These are phyloP conservation scores for Alaudala cheleensis DNA, from an alignment of 2,113 vertebrate species.

Conservation along the genomic window DNA sequence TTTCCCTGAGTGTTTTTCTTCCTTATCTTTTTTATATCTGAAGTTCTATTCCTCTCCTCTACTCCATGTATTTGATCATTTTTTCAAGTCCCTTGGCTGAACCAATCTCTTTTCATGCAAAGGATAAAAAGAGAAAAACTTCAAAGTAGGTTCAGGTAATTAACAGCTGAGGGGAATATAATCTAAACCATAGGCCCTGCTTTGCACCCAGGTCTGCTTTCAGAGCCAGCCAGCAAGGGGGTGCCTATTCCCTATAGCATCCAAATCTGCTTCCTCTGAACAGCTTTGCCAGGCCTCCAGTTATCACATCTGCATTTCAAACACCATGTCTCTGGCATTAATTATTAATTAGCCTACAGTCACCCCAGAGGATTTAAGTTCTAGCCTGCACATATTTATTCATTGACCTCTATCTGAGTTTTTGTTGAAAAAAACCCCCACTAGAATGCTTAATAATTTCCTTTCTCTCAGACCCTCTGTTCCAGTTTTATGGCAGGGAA, in stretches of 20 bases:
- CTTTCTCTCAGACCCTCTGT: conserved; percentile 75
- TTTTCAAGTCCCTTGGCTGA: too few relatives aligned
- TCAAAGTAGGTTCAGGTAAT: conserved; percentile 91
- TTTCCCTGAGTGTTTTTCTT: too few relatives aligned
- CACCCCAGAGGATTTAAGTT: conserved; percentile 94
- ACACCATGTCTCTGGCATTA: conserved; percentile 97
- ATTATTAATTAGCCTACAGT: conserved; percentile 99
- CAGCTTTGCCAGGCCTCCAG: conserved; percentile 90
- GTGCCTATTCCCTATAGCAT: conserved; percentile 83
- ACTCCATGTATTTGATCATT: too few relatives aligned
- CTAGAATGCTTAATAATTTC: conserved; percentile 82
- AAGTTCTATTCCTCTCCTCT: too few relatives aligned
- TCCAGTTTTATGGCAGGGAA: conserved; percentile 68
- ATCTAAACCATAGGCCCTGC: conserved; percentile 85
- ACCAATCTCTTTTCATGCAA: too few relatives aligned
- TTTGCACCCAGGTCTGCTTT: conserved; percentile 85
- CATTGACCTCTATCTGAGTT: conserved; percentile 88
- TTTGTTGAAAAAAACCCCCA: conserved; percentile 74
- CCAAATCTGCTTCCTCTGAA: conserved; percentile 90
- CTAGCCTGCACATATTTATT: conserved; percentile 88
- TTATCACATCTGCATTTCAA: conserved; percentile 99
- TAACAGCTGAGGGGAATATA: conserved; percentile 91
- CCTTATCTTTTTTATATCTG: too few relatives aligned
- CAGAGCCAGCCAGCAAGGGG: conserved; percentile 84
- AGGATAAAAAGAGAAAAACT: conserved; percentile 84